Evolutionary conservation across 35 echinoderm and acorn worm species (phyloP), one percentile per base, ranked within the genome.

Genomic region (Apostichopus parvimensis): DNA sequence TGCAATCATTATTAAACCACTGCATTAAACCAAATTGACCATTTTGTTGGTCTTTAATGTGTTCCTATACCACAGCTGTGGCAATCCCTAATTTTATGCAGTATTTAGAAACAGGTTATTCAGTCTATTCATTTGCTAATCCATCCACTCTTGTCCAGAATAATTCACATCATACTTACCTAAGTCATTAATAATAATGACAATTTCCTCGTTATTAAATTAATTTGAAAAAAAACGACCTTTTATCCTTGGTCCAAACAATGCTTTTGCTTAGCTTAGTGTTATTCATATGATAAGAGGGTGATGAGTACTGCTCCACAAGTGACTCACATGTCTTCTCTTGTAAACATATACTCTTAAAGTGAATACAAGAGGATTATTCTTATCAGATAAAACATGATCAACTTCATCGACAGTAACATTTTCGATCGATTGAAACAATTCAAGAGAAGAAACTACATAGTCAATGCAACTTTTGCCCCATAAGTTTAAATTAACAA

Each of bases 371-470:
- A 80, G 5, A 25, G 78, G 78, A 80, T 11, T 26, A 11, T 80
- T 6, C 78, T 80, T 80, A 28, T 80, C 78, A 80, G n/a, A 28
- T 28, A 80, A 28, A 22, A 80, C 21, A 80, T 18, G 23, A 11
- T 80, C 78, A 80, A 22, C 21, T 28, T 6, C 78, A 28, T 25
- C 52, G 78, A 80, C 78, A 80, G 12, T 28, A 22, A 80, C 21
- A 80, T 80, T 25, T 80, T 80, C 78, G 18, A 80, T 80, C 78
- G 34, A 6, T 80, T 18, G 18, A 6, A 26, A 80, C 23, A 45
- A 28, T 80, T 80, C 18, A 80, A 25, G 18, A 25, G 78, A 80
- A 80, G 23, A 5, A 80, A 80, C 34, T 80, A 80, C 78, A 80
- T 80, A 80, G 6, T 80, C 3, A 8, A 80, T 80, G 13, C 4